A percentile compares a stretch with the other conserved stretches of the same genome.
These are phyloP conservation scores for Cephus pygmeus DNA, from an alignment of 2,888 invertebrate genomes.

Conservation along the genomic window DNA sequence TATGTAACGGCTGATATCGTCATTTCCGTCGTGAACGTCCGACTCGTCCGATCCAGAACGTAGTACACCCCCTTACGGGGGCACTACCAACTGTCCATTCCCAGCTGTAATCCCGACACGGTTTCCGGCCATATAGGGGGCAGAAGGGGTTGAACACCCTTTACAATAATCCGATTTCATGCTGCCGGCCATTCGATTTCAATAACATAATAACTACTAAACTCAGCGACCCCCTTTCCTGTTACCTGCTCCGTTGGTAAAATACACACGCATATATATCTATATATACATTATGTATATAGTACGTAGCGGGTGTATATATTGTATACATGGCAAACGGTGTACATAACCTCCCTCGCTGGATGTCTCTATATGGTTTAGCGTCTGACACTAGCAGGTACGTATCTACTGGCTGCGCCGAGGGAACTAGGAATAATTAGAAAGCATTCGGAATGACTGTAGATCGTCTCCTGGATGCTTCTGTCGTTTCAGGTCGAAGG, in stretches of 20 bases:
- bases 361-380: not conserved
- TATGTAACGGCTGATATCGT: not conserved
- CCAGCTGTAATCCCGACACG: slow-evolving; percentile 53
- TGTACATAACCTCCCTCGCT: not conserved
- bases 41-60: not conserved
- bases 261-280: no score
- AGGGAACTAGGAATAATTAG: slow-evolving; percentile 40
- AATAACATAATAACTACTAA: slow-evolving; percentile 53
- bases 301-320: no score
- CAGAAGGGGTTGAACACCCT: slow-evolving; percentile 25
- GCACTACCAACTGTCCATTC: slow-evolving; percentile 48
- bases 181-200: slow-evolving; percentile 48
- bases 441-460: slow-evolving; percentile 35
- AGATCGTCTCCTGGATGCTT: not conserved
- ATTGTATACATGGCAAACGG: not conserved
- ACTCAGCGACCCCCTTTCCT: slow-evolving; percentile 28
- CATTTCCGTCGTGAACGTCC: not conserved
- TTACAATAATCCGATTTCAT: slow-evolving; percentile 50
- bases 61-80: not conserved
- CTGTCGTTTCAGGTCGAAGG: not conserved
- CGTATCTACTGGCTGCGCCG: slow-evolving; percentile 7
- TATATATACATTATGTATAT: no score
- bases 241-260: no score
- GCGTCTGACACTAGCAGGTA: not conserved
- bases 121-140: slow-evolving; percentile 28